phyloP scores from a whole-genome alignment of 2,113 vertebrate species.

The Cercopithecus mona region DNA sequence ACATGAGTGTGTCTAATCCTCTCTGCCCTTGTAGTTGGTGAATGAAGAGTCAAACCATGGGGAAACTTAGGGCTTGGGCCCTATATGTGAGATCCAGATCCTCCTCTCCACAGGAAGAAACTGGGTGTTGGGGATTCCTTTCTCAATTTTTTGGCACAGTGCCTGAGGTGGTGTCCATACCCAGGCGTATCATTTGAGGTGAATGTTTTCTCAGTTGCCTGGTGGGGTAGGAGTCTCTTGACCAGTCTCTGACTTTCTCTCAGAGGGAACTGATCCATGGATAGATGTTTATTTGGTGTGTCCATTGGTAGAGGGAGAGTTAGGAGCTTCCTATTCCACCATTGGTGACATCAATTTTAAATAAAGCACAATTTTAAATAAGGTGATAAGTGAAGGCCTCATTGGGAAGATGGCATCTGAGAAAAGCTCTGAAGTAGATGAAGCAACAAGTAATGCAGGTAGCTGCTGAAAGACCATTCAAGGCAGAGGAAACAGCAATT shows the following conservation, averaged over 20 bases:
- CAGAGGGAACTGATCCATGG: not conserved
- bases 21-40: not conserved
- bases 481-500: not conserved
- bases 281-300: not conserved
- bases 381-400: not conserved
- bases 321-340: not conserved
- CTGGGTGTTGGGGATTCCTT: not conserved
- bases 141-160: not conserved
- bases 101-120: not conserved
- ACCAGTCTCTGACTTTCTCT: not conserved
- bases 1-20: not conserved
- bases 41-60: not conserved
- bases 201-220: not conserved
- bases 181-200: not conserved
- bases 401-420: not conserved
- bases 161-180: not conserved
- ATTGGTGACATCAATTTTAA: not conserved
- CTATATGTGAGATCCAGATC: not conserved
- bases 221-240: not conserved
- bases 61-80: not conserved
- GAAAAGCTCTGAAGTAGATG: not conserved
- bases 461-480: not conserved
- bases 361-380: not conserved
- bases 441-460: not conserved
- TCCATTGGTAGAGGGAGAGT: not conserved